A percentile compares a stretch with the other conserved stretches of the same genome.
These are phyloP conservation scores for Epinotia nisella DNA, from an alignment of 2,888 invertebrate genomes.

Conservation along the genomic window DNA sequence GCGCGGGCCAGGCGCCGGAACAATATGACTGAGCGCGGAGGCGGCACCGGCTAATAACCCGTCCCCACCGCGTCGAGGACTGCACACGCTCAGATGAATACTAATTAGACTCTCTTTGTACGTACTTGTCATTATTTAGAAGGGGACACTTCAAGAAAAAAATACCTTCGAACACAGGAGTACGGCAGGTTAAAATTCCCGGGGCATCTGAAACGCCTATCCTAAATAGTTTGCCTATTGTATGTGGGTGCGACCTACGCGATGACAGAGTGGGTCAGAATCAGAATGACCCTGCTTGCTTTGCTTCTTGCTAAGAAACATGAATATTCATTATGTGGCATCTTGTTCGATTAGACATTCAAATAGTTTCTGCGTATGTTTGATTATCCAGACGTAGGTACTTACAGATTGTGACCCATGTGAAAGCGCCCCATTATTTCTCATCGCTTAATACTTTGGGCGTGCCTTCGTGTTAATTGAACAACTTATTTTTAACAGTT, in stretches of 20 bases:
- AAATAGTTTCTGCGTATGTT: conserved; percentile 20
- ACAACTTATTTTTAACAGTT: background rate
- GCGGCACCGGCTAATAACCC: conserved; percentile 84
- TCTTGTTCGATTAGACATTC: conserved; percentile 42
- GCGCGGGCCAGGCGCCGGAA: conserved; percentile 80
- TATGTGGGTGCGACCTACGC: conserved; percentile 42
- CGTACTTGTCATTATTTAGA: conserved; percentile 62
- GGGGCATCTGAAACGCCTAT: background rate
- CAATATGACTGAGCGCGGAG: conserved; percentile 84
- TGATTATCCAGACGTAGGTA: background rate
- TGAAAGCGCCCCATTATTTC: background rate
- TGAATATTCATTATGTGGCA: conserved; percentile 48
- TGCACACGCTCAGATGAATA: conserved; percentile 84
- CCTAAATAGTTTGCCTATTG: conserved; percentile 5
- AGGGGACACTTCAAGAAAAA: conserved; percentile 32
- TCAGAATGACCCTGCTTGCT: conserved; percentile 47
- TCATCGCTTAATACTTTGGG: background rate
- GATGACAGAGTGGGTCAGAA: conserved; percentile 50
- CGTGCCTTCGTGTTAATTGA: background rate
- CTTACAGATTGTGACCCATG: background rate
- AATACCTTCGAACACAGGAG: conserved; percentile 20
- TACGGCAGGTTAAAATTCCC: background rate
- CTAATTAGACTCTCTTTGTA: conserved; percentile 79
- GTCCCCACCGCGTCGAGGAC: conserved; percentile 83
- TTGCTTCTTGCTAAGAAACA: conserved; percentile 47